phyloP scores from a whole-genome alignment of 2,797 vertebrate genomes.

The Brachyalestes nurse region DNA sequence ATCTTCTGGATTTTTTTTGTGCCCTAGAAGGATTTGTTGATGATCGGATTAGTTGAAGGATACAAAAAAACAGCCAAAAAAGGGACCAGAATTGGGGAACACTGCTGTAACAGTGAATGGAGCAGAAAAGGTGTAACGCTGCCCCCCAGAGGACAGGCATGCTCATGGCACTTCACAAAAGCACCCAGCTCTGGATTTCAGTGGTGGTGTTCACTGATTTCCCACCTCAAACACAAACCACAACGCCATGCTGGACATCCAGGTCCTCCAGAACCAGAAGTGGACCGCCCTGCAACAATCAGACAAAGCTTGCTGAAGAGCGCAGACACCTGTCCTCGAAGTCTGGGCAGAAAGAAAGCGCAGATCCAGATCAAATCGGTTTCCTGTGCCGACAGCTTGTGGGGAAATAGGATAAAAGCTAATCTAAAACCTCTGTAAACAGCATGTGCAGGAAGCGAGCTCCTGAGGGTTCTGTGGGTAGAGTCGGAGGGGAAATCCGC shows the following conservation, averaged over 20 bases:
- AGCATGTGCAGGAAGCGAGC: neutral
- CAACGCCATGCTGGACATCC: neutral
- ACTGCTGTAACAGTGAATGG: constrained; percentile 39
- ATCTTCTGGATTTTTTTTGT: no score
- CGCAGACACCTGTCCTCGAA: neutral
- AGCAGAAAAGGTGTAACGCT: constrained; percentile 64
- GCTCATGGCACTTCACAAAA: constrained; percentile 68
- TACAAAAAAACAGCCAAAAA: no score
- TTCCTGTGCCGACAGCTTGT: neutral
- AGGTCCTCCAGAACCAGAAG: neutral
- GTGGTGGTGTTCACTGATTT: no score
- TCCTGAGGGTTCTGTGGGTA: neutral
- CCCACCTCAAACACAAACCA: no score
- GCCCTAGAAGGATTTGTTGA: no score
- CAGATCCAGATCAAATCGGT: neutral
- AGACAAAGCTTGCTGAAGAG: neutral
- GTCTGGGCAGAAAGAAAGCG: neutral
- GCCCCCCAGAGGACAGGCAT: constrained; percentile 59
- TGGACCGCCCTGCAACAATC: neutral
- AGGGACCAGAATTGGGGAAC: constrained; percentile 33
- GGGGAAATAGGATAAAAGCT: neutral
- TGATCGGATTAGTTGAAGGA: no score
- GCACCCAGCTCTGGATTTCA: constrained; percentile 19
- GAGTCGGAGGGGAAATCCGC: neutral
- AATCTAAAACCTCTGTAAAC: neutral